Percentiles rank a stretch among this genome's conserved stretches.
Evolutionary conservation across 2,797 vertebrate genomes (phyloP).

Genomic region (Pangasius mekongensis): DNA sequence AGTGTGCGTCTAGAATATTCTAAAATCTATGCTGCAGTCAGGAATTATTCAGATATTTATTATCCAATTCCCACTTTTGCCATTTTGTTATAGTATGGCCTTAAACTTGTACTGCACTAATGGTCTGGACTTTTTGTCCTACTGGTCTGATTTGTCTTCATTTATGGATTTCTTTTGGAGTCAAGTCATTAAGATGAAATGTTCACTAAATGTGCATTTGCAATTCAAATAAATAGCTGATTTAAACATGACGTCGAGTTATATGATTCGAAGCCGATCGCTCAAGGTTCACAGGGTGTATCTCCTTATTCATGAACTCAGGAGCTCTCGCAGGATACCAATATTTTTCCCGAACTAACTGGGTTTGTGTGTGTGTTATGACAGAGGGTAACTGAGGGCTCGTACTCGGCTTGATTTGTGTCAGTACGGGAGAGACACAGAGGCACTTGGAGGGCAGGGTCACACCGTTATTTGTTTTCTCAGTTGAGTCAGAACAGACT

Average conservation of each 20-base stretch:
- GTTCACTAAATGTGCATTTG: background rate
- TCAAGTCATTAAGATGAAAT: background rate
- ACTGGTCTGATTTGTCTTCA: background rate
- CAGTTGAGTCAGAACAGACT: slow-evolving; percentile 48
- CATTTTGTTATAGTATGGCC: background rate
- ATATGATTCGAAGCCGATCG: background rate
- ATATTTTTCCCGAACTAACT: background rate
- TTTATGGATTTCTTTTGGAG: background rate
- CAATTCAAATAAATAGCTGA: background rate
- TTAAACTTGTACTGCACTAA: background rate
- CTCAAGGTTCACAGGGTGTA: background rate
- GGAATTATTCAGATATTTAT: background rate
- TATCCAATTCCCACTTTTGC: background rate
- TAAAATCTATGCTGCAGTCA: background rate
- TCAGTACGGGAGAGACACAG: slow-evolving; percentile 42
- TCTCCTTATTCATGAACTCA: background rate
- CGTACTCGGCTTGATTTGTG: slow-evolving; percentile 35
- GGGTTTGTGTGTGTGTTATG: background rate
- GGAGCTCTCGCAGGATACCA: background rate
- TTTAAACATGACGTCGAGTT: background rate
- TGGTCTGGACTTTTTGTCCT: background rate
- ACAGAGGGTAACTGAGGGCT: slow-evolving; percentile 16
- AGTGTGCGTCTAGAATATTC: slow-evolving; percentile 26
- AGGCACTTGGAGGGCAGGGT: slow-evolving; percentile 51
- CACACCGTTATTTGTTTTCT: slow-evolving; percentile 53